Evolutionary conservation across 1,140 invertebrate genomes (phyloP).

Genomic region (Sycophila sp.): DNA sequence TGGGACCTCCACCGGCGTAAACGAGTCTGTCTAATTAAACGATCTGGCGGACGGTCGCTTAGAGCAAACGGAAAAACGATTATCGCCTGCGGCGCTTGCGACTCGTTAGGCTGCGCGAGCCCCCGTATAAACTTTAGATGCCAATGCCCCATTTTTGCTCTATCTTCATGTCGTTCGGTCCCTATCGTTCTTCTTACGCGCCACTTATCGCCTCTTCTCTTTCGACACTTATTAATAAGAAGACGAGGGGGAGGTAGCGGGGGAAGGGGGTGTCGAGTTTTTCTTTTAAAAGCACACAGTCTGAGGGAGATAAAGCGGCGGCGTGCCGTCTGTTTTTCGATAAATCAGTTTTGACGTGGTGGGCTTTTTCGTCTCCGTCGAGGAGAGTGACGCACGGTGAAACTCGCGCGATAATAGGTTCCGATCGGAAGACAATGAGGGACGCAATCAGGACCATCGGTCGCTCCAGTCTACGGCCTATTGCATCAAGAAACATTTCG

Average conservation of each 20-base stretch:
- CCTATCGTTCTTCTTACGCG: neutral
- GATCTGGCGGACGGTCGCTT: too few species aligned
- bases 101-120: neutral
- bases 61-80: too few species aligned
- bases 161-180: too few species aligned
- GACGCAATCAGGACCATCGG: too few species aligned
- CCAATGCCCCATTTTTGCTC: constrained; percentile 5
- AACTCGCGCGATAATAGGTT: too few species aligned
- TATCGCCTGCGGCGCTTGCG: too few species aligned
- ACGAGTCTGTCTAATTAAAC: too few species aligned
- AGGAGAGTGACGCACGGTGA: constrained; percentile 12
- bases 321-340: constrained; percentile 39
- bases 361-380: neutral
- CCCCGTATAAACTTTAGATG: too few species aligned
- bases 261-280: neutral
- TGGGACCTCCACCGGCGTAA: too few species aligned
- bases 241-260: neutral
- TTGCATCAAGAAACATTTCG: too few species aligned
- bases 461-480: too few species aligned
- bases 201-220: constrained; percentile 10
- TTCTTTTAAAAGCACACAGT: constrained; percentile 30
- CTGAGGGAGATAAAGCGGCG: constrained; percentile 28
- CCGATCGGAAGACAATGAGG: too few species aligned
- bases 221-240: constrained; percentile 21
- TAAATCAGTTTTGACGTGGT: constrained; percentile 26